phyloP scores from a whole-genome alignment of 2,888 invertebrate species.

The Bugula neritina region DNA sequence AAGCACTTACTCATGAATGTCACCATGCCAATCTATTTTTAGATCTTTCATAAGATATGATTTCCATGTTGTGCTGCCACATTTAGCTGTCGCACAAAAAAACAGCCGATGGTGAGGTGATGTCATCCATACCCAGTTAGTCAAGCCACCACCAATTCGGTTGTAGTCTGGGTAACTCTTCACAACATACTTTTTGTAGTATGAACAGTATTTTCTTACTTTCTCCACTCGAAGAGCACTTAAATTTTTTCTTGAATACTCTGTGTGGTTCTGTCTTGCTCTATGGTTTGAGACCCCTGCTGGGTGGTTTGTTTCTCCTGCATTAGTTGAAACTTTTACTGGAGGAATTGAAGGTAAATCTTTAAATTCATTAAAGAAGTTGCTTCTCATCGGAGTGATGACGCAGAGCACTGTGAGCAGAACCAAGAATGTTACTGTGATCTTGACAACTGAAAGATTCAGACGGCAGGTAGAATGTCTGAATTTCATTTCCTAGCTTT shows the following conservation, averaged over 20 bases:
- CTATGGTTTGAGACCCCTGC: not conserved
- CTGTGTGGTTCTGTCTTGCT: not conserved
- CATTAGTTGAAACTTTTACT: no score
- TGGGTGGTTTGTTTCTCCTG: no score
- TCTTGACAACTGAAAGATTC: no score
- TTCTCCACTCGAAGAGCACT: not conserved
- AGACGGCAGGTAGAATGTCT: no score
- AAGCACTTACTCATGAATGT: constrained; percentile 9
- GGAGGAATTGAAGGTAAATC: no score
- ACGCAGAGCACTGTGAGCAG: not conserved
- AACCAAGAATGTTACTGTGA: no score
- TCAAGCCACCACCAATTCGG: not conserved
- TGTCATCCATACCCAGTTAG: constrained; percentile 16
- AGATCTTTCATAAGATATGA: constrained; percentile 21
- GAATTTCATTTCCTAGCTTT: no score
- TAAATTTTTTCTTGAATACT: not conserved
- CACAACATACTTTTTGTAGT: not conserved
- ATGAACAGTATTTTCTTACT: not conserved
- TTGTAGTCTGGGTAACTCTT: not conserved
- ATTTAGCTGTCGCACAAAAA: constrained; percentile 21
- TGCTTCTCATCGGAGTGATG: not conserved
- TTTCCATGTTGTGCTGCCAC: constrained; percentile 23
- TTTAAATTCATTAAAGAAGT: no score
- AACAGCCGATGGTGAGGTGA: not conserved
- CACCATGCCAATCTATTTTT: constrained; percentile 3